A percentile compares a stretch with the other conserved stretches of the same genome.
Evolutionary conservation across 2,113 vertebrate species (phyloP).

Genomic region (Cyanocitta stelleri): DNA sequence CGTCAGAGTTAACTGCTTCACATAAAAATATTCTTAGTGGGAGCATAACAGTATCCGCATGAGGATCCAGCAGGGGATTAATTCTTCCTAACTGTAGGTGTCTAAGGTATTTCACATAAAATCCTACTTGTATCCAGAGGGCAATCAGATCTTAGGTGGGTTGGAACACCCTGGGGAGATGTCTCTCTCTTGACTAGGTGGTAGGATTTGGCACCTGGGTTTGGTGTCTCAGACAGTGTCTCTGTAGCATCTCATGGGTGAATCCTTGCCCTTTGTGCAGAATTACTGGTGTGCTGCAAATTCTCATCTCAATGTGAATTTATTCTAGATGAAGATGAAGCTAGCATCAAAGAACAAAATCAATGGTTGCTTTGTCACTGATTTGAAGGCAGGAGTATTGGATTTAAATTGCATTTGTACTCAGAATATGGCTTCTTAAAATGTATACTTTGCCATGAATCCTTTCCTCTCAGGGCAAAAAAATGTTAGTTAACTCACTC

Average conservation of each 20-base stretch:
- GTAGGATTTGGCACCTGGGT: background rate
- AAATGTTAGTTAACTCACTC: background rate
- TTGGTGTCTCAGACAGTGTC: background rate
- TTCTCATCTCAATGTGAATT: background rate
- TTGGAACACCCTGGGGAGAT: background rate
- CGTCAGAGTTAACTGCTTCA: slow-evolving; percentile 36
- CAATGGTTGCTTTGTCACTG: background rate
- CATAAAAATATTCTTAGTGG: slow-evolving; percentile 43
- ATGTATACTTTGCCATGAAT: background rate
- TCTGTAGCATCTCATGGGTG: background rate
- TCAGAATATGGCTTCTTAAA: background rate
- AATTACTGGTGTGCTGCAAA: background rate
- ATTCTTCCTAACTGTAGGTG: background rate
- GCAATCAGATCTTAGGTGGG: background rate
- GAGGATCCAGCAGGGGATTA: background rate
- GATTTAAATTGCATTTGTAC: background rate
- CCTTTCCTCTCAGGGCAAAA: background rate
- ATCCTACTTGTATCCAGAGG: background rate
- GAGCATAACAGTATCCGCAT: background rate
- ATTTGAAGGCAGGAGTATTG: background rate
- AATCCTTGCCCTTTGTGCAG: background rate
- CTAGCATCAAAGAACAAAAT: slow-evolving; percentile 1
- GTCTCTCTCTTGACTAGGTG: background rate
- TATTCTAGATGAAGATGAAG: background rate
- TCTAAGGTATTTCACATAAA: slow-evolving; percentile 34